Evolutionary conservation across 2,888 invertebrate genomes (phyloP).

Genomic region (Allolobophora icterica): DNA sequence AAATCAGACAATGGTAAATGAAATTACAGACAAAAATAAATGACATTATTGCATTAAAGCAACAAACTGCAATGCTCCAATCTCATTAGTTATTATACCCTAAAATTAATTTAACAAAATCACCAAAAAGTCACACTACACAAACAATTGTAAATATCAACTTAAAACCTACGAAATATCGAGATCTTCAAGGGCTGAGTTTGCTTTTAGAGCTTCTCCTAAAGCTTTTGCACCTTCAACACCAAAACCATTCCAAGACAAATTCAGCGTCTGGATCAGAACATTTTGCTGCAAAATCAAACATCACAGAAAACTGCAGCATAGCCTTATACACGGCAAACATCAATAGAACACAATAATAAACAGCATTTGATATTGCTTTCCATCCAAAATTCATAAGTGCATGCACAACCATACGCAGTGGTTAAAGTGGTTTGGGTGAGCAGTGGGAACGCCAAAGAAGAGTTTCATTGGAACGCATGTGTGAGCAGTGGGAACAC

Average conservation of each 20-base stretch:
- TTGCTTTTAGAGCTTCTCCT: constrained; percentile 62
- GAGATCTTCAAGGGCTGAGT: constrained; percentile 60
- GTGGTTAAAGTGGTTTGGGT: too few relatives aligned
- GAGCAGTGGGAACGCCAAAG: too few relatives aligned
- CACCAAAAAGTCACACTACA: not conserved
- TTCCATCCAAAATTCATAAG: not conserved
- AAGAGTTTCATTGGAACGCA: too few relatives aligned
- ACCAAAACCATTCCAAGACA: constrained; percentile 65
- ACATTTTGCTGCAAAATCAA: constrained; percentile 58
- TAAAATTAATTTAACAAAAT: not conserved
- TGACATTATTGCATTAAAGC: not conserved
- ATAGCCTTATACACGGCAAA: not conserved
- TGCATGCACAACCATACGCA: too few relatives aligned
- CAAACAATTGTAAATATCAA: not conserved
- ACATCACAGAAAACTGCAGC: not conserved
- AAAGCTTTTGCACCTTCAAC: constrained; percentile 60
- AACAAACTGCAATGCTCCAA: not conserved
- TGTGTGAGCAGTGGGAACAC: too few relatives aligned
- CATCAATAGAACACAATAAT: too few relatives aligned
- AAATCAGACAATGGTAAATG: not conserved
- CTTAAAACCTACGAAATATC: constrained; percentile 59
- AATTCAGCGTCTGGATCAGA: constrained; percentile 59
- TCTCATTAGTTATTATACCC: not conserved
- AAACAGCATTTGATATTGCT: not conserved
- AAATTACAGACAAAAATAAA: too few relatives aligned